These are phyloP conservation scores for Epiblema foenella DNA, from an alignment of 2,888 invertebrate species.

Conservation along the genomic window DNA sequence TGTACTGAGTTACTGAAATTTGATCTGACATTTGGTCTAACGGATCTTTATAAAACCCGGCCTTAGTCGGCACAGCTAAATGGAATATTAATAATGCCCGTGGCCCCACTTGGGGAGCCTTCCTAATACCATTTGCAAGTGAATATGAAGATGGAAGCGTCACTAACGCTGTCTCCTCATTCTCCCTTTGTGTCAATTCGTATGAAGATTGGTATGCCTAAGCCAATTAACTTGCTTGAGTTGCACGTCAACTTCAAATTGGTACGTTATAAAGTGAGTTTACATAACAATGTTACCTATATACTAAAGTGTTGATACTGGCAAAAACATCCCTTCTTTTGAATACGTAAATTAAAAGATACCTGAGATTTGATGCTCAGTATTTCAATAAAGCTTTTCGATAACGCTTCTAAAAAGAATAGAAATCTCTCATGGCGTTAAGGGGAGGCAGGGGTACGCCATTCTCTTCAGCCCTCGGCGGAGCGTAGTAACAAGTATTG, in stretches of 20 bases:
- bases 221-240: conserved; percentile 39
- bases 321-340: neutral
- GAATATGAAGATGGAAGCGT: conserved; percentile 51
- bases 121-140: conserved; percentile 44
- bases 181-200: conserved; percentile 48
- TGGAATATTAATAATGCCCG: conserved; percentile 63
- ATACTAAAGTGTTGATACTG: too few relatives aligned
- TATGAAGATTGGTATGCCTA: conserved; percentile 48
- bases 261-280: neutral
- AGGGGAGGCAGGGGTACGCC: neutral
- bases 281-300: neutral
- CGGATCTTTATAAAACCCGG: too few relatives aligned
- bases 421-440: conserved; percentile 8
- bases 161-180: conserved; percentile 45
- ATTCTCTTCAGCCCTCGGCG: conserved; percentile 3
- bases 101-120: conserved; percentile 53
- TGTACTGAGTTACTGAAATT: too few relatives aligned
- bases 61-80: conserved; percentile 54
- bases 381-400: conserved; percentile 19
- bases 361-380: neutral
- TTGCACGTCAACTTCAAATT: conserved; percentile 13
- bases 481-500: conserved; percentile 28
- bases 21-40: too few relatives aligned
- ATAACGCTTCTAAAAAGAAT: conserved; percentile 26
- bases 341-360: conserved; percentile 3